phyloP scores from a whole-genome alignment of 2,797 vertebrate species.

The Gallinago nigripennis region DNA sequence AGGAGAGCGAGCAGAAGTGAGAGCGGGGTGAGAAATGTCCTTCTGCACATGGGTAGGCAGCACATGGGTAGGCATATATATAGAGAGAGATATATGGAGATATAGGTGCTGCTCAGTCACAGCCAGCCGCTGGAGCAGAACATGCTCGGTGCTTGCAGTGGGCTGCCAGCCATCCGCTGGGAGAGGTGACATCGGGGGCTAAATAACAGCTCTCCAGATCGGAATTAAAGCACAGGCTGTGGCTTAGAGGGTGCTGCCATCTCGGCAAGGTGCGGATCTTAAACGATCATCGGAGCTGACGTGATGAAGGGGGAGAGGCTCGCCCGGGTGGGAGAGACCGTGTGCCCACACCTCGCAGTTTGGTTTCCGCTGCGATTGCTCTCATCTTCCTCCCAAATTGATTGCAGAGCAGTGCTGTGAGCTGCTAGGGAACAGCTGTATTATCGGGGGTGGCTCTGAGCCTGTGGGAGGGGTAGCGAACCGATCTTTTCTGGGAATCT shows the following conservation, averaged over 20 bases:
- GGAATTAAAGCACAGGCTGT: background rate
- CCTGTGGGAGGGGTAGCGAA: background rate
- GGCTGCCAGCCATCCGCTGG: background rate
- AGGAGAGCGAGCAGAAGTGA: background rate
- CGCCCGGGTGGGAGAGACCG: background rate
- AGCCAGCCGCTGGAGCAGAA: background rate
- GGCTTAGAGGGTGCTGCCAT: background rate
- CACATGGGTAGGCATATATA: background rate
- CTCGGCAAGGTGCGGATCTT: background rate
- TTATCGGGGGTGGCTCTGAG: background rate
- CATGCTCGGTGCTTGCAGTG: background rate
- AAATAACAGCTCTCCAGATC: background rate
- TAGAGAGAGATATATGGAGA: accelerated
- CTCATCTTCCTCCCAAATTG: background rate
- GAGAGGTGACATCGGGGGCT: background rate
- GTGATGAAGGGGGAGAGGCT: background rate
- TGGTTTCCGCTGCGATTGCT: accelerated
- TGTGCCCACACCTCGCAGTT: background rate
- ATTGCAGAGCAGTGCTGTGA: background rate
- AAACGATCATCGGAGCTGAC: background rate
- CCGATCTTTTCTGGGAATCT: background rate
- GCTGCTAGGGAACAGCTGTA: slow-evolving; percentile 3
- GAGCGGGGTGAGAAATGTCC: background rate
- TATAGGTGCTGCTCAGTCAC: background rate
- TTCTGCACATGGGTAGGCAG: background rate